Evolutionary conservation across 2,888 invertebrate species (phyloP), one percentile per base, ranked within the genome.

Genomic region (Megastigmus dorsalis): DNA sequence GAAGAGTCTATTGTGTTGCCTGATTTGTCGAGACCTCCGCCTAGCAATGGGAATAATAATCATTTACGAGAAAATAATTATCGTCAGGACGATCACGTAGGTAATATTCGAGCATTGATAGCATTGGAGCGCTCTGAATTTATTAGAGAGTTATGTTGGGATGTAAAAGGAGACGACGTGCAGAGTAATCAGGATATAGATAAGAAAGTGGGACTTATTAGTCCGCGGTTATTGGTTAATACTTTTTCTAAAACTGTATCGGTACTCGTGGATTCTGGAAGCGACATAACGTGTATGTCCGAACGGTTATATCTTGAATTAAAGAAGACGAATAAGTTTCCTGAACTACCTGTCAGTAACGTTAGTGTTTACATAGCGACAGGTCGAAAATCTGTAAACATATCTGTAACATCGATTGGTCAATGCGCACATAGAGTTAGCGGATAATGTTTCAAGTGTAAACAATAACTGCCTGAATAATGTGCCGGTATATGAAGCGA

Each of bases 241-340:
- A n/a, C n/a, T n/a, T n/a, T n/a, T n/a, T n/a, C n/a, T n/a, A n/a
- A n/a, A n/a, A n/a, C n/a, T n/a, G n/a, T n/a, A n/a, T n/a, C n/a
- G n/a, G n/a, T 10, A 0, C 57, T 65, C 41, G 50, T 59, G 7
- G 13, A 50, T 13, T 41, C 54, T n/a, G 66, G 66, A n/a, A 67
- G 66, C 13, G 66, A 73, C 3, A 43, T 73, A 1, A 73, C 67
- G 2, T 71, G 71, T 28, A 7, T 71, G 0, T 33, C 57, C 2
- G 65, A 71, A 33, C n/a, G 2, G 6, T 45, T 62, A 13, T 70
- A 70, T 45, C 20, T 20, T 5, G 15, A 33, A 3, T 6, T 54
- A 3, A 15, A 13, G 6, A 6, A 10, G 3, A 5, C 0, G 1
- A 9, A 13, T 2, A 28, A 23, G 4, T 9, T 52, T 2, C 36